Percentiles rank a stretch among this genome's conserved stretches.
These are phyloP conservation scores for Cataglyphis livida DNA, from an alignment of 2,888 invertebrate genomes.

Conservation along the genomic window DNA sequence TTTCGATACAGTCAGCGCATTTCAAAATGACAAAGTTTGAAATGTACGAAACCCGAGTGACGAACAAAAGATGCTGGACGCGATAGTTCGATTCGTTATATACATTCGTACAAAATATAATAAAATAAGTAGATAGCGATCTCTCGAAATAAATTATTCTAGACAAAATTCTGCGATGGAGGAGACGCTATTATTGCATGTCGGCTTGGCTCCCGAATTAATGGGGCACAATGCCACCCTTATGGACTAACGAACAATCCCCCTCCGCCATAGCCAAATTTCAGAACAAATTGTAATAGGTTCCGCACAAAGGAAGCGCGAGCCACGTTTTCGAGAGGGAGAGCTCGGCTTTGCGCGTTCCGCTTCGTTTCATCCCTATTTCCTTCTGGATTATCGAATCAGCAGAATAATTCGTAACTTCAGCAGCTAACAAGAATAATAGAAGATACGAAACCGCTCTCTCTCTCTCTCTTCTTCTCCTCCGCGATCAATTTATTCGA, in stretches of 20 bases:
- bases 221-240: constrained; percentile 38
- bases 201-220: constrained; percentile 44
- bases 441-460: background rate
- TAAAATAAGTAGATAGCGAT: constrained; percentile 6
- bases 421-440: background rate
- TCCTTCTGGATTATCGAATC: constrained; percentile 36
- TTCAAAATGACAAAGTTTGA: background rate
- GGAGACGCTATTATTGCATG: background rate
- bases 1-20: constrained; percentile 13
- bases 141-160: constrained; percentile 17
- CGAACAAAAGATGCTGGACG: background rate
- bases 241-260: constrained; percentile 6
- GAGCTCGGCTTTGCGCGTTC: constrained; percentile 40
- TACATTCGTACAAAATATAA: background rate
- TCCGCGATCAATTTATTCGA: background rate
- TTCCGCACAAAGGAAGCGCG: constrained; percentile 55
- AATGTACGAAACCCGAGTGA: background rate
- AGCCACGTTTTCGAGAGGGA: constrained; percentile 25
- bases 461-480: background rate
- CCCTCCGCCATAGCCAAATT: constrained; percentile 53
- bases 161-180: constrained; percentile 6
- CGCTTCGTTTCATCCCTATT: constrained; percentile 54
- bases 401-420: constrained; percentile 18
- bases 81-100: background rate
- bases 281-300: constrained; percentile 58